Evolutionary conservation across 2,888 invertebrate genomes (phyloP).

Genomic region (Acanthacorydalis orientalis): DNA sequence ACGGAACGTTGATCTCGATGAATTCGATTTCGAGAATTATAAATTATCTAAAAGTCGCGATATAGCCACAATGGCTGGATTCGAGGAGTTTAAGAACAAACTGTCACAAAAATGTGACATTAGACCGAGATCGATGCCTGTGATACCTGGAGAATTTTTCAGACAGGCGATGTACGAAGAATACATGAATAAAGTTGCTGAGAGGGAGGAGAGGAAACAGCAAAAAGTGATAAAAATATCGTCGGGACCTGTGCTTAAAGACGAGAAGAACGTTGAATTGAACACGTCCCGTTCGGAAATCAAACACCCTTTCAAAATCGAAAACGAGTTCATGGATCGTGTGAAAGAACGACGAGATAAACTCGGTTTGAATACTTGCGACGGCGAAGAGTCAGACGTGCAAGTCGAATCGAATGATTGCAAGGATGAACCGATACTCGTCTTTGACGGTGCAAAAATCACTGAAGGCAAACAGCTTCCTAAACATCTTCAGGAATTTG

Average conservation of each 20-base stretch:
- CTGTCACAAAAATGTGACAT: conserved; percentile 9
- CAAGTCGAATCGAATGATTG: conserved; percentile 30
- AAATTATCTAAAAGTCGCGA: conserved; percentile 30
- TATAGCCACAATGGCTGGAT: conserved; percentile 20
- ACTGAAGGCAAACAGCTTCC: conserved; percentile 49
- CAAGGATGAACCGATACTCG: conserved; percentile 26
- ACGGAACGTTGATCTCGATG: not conserved
- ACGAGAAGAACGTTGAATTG: conserved; percentile 15
- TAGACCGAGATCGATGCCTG: conserved; percentile 16
- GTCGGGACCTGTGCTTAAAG: conserved; percentile 22
- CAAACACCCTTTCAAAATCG: conserved; percentile 36
- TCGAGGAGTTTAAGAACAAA: conserved; percentile 11
- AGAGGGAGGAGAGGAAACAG: conserved; percentile 59
- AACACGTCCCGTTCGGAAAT: conserved; percentile 15
- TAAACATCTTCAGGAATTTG: conserved; percentile 63
- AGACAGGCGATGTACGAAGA: conserved; percentile 73
- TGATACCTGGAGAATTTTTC: conserved; percentile 43
- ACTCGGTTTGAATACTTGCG: conserved; percentile 35
- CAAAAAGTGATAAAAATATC: conserved; percentile 69
- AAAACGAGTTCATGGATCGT: conserved; percentile 60
- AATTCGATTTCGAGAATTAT: conserved; percentile 23
- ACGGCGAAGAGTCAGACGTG: conserved; percentile 47
- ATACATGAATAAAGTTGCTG: conserved; percentile 61
- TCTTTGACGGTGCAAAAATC: conserved; percentile 48
- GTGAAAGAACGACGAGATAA: conserved; percentile 56